Evolutionary conservation across 1,140 invertebrate species (phyloP).

Genomic region (Centruroides sculpturatus): DNA sequence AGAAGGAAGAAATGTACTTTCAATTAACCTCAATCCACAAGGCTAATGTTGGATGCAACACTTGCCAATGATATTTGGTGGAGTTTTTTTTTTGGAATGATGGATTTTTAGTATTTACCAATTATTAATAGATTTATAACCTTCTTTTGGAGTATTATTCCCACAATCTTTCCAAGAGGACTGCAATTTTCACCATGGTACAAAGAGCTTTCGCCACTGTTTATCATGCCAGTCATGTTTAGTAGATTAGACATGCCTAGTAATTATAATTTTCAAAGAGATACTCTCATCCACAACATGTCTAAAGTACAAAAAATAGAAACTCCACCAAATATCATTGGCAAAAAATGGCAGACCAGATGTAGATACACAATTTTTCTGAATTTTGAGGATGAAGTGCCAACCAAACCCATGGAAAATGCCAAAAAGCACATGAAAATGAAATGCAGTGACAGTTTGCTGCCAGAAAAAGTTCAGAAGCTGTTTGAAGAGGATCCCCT

Average conservation of each 20-base stretch:
- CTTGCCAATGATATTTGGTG: neutral
- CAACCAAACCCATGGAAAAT: no score
- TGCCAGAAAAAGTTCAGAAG: neutral
- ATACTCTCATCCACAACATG: no score
- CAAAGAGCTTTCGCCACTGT: slow-evolving; percentile 42
- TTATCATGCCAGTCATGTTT: slow-evolving; percentile 24
- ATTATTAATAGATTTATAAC: slow-evolving; percentile 29
- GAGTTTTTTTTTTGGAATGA: slow-evolving; percentile 43
- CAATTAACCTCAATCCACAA: no score
- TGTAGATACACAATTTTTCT: no score
- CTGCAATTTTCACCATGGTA: slow-evolving; percentile 22
- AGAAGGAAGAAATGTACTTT: no score
- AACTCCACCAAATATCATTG: slow-evolving; percentile 31
- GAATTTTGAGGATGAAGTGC: no score
- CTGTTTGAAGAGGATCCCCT: slow-evolving; percentile 48
- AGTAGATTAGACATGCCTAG: slow-evolving; percentile 17
- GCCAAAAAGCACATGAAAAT: no score
- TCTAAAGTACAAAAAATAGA: no score
- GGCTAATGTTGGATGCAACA: no score
- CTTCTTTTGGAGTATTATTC: slow-evolving; percentile 45
- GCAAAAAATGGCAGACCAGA: slow-evolving; percentile 5
- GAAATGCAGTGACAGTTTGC: no score
- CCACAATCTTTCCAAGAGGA: slow-evolving; percentile 26
- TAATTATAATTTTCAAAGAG: no score
- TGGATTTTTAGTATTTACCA: slow-evolving; percentile 82